Base-by-base conservation (phyloP, 1,140 invertebrate genomes). In the Grapholita molesta region DNA sequence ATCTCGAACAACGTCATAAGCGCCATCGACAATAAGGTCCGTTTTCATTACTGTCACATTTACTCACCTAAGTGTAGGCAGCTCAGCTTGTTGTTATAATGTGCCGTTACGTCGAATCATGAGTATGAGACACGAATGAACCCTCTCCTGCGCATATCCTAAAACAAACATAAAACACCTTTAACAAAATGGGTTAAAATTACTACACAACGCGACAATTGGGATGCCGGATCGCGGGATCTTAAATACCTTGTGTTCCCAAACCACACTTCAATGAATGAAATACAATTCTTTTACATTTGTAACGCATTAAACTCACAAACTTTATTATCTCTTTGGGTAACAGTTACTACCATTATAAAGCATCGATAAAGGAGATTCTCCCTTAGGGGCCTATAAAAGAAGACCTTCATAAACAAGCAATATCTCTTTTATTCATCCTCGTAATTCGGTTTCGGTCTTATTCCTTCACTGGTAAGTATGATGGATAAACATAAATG, bases 1-100 rank as follows among this genome's bases (percentile, higher is more conserved):
- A n/a, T n/a, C n/a, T n/a, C n/a, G n/a, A n/a, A n/a, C n/a, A n/a
- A n/a, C n/a, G n/a, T n/a, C n/a, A n/a, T n/a, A n/a, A n/a, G n/a
- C n/a, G n/a, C n/a, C n/a, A n/a, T n/a, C n/a, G n/a, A n/a, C n/a
- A n/a, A n/a, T n/a, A n/a, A n/a, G n/a, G n/a, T n/a, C n/a, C n/a
- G n/a, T n/a, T n/a, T 48, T 18, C 15, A 48, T 48, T 48, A 18
- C 2, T 8, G 15, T 48, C 18, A 5, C 8, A 48, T 48, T 48
- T 70, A 71, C 83, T 80, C 75, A 90, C 88, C 87, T 86, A 88
- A 90, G 68, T 79, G 68, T 77, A 80, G 82, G 83, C 83, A 75
- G 78, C 72, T 74, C 55, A 69, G 79, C 77, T 85, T 78, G 83
- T 83, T 89, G 87, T 89, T 90, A 89, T 90, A 88, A 89, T 66